Base-by-base conservation (phyloP, 1,140 invertebrate species). In the Magallana angulata region DNA sequence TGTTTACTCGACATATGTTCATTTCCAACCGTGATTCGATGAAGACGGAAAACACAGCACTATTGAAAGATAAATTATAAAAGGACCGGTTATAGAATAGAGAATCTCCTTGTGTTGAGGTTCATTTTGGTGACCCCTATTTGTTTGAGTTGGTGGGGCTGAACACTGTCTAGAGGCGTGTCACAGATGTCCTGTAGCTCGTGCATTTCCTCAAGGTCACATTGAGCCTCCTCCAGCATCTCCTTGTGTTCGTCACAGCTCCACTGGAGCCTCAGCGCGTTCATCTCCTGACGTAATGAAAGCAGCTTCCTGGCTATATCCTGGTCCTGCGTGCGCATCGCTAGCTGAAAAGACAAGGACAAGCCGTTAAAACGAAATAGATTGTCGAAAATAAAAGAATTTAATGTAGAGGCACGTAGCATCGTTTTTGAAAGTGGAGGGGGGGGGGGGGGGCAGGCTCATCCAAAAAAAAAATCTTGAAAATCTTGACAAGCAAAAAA, bases 201-300 rank as follows among this genome's bases (percentile, higher is more conserved):
- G 57, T 86, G 85, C 68, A 71, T 71, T 30, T 86, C 85, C 57
- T 86, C 64, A 56, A 86, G 62, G 76, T 86, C 85, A 80, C 71
- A 86, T 57, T 71, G 68, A 16, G 76, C 85, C 24, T 86, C 85
- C 14, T 86, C 85, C 56, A 86, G 24, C 85, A 86, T 86, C 57
- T 86, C 85, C 24, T 86, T 86, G 85, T 86, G 85, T 16, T 86
- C 85, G 14, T 86, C 68, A 86, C 85, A 86, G 30, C 85, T 86
- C 85, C 85, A 86, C 57, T 86, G 64, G 0, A 86, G 56, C 24
- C 80, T 86, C 1, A 86, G 76, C 1, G 64, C 68, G 58, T 86
- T 48, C 64, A 86, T 86, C 24, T 86, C 85, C 18, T 76, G 64
- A n/a, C 85, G 85, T n/a, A 86, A 57, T 24, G 56, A 36, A 24